Base-by-base conservation (phyloP, 1,140 invertebrate species). In the Episyrphus balteatus region DNA sequence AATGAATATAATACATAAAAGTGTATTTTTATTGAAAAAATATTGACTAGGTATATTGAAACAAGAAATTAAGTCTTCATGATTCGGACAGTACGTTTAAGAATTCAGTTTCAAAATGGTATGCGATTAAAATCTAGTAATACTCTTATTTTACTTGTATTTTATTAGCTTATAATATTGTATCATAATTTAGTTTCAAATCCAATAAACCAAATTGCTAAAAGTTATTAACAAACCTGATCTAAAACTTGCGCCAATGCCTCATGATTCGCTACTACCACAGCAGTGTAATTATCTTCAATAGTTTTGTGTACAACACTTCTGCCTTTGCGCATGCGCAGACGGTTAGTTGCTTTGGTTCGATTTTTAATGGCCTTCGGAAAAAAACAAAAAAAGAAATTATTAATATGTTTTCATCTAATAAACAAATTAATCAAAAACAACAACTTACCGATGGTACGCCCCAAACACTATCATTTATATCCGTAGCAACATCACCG, bases 251-350 rank as follows among this genome's bases (percentile, higher is more conserved):
- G 86, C 30, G 86, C 82, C 1, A 91, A 73, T 3, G 88, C 85
- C 70, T 89, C 85, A 59, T 88, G 86, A 72, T 91, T 91, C 32
- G 87, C 86, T n/a, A 87, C 81, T 34, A 89, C 80, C 2, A 91
- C 86, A 36, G 87, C 86, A 2, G 84, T 85, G 59, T 91, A 91
- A 70, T 89, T 89, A 57, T 89, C 86, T 62, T 90, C 86, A 30
- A 91, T 72, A 62, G 80, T 88, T 57, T 80, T 83, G 63, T 88
- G 85, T 41, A 88, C 81, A 47, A 86, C 80, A 61, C 81, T 84
- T 48, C 84, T 75, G 45, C 80, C 82, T 63, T 86, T 83, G 54
- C 83, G 75, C 45, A 84, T 81, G 51, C 84, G 73, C 48, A 86
- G 70, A 65, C 81, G 77, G 59, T 74, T 77, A 31, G 74, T 76